These are phyloP conservation scores for Ciona savignyi DNA, from an alignment of 23 tunicate genomes.

Conservation along the genomic window DNA sequence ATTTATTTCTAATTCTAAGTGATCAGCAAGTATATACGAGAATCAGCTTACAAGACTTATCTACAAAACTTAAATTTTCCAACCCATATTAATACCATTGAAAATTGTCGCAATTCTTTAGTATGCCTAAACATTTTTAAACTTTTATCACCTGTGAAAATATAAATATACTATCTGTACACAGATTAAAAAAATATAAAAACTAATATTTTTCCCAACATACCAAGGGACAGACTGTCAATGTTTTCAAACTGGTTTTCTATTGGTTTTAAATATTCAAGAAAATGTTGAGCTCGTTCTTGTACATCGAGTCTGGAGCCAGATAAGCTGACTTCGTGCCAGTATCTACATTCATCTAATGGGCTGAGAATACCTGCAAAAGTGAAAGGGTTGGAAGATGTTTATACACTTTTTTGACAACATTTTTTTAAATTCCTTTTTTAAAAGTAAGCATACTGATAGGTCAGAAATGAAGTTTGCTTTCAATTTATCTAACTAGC, in stretches of 20 bases:
- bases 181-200: background rate
- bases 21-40: too few relatives aligned
- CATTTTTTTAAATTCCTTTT: too few relatives aligned
- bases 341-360: constrained; percentile 70
- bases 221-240: constrained; percentile 32
- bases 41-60: too few relatives aligned
- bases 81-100: background rate
- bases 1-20: too few relatives aligned
- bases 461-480: too few relatives aligned
- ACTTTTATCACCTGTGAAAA: too few relatives aligned
- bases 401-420: too few relatives aligned
- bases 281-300: constrained; percentile 60
- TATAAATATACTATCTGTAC: too few relatives aligned
- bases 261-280: constrained; percentile 39
- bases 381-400: background rate
- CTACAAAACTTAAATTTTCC: background rate
- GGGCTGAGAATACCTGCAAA: constrained; percentile 51
- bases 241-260: constrained; percentile 28
- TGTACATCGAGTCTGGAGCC: constrained; percentile 39
- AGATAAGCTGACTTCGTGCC: constrained; percentile 50
- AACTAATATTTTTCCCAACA: background rate
- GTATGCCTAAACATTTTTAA: too few relatives aligned
- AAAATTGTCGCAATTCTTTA: background rate
- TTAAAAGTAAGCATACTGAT: too few relatives aligned
- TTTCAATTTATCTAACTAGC: too few relatives aligned